phyloP scores from a whole-genome alignment of 92 coral and sea anemone genomes.

The Epizoanthus rinbou region DNA sequence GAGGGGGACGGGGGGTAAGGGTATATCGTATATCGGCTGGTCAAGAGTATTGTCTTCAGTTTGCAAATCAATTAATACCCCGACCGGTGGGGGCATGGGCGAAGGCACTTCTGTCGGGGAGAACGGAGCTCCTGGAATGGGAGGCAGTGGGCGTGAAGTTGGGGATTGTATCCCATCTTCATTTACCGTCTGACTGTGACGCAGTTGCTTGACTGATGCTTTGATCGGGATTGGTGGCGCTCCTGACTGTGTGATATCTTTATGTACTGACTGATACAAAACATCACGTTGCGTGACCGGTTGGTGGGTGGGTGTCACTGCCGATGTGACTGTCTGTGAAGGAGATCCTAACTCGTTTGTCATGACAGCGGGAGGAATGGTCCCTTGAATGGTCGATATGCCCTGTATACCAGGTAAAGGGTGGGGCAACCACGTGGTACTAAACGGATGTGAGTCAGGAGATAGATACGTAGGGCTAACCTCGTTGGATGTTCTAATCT shows the following conservation, averaged over 20 bases:
- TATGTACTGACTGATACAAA: neutral
- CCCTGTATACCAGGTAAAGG: neutral
- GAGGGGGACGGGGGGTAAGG: conserved; percentile 30
- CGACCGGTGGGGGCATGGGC: neutral
- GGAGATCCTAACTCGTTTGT: neutral
- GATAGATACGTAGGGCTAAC: neutral
- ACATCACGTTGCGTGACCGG: neutral
- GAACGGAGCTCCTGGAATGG: conserved; percentile 2
- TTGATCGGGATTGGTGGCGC: neutral
- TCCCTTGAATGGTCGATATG: too few relatives aligned
- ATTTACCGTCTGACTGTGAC: neutral
- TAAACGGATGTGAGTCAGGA: neutral
- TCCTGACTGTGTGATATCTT: neutral
- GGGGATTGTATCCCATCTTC: neutral
- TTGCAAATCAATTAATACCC: neutral
- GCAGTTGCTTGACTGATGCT: neutral
- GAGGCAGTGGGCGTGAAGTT: conserved; percentile 16
- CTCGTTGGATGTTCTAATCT: too few relatives aligned
- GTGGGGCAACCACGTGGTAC: neutral
- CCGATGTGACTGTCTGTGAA: neutral
- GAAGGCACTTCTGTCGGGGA: neutral
- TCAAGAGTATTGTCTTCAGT: neutral
- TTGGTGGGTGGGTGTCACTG: too few relatives aligned
- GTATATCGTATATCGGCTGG: conserved; percentile 33
- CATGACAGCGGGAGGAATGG: neutral